phyloP scores from a whole-genome alignment of 2,888 invertebrate genomes.

The Orthonychiurus folsomi region DNA sequence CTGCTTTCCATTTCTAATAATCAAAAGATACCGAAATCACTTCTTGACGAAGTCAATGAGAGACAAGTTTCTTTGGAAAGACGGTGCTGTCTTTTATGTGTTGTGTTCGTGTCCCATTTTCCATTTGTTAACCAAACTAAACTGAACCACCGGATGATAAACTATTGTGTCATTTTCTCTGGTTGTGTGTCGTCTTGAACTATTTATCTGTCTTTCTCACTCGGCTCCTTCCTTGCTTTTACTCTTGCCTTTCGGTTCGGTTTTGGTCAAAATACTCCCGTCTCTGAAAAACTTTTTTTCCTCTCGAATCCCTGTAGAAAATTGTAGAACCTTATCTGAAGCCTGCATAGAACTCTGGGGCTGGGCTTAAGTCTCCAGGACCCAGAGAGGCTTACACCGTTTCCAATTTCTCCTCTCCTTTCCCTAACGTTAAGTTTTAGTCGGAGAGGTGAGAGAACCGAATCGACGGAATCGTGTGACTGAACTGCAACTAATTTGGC shows the following conservation, averaged over 20 bases:
- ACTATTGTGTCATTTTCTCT: conserved; percentile 27
- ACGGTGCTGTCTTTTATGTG: conserved; percentile 22
- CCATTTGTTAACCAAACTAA: conserved; percentile 35
- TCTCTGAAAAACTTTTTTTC: neutral
- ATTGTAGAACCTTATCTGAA: neutral
- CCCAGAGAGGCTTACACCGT: neutral
- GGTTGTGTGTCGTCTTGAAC: conserved; percentile 29
- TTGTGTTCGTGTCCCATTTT: conserved; percentile 38
- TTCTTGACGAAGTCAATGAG: conserved; percentile 11
- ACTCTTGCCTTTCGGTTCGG: conserved; percentile 16
- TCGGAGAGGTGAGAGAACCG: neutral
- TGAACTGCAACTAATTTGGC: conserved; percentile 38
- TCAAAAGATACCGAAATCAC: no score
- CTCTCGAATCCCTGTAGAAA: neutral
- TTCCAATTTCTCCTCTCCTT: neutral
- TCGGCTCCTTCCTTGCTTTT: conserved; percentile 41
- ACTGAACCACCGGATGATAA: conserved; percentile 25
- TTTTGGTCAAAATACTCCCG: neutral
- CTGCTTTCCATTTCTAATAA: no score
- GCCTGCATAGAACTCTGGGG: neutral
- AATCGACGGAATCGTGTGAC: conserved; percentile 17
- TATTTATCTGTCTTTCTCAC: conserved; percentile 30
- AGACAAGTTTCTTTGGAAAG: conserved; percentile 9
- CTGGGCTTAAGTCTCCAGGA: no score
- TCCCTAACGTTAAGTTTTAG: neutral